Evolutionary conservation across 2,797 vertebrate species (phyloP).

Genomic region (Macropus fuliginosus): DNA sequence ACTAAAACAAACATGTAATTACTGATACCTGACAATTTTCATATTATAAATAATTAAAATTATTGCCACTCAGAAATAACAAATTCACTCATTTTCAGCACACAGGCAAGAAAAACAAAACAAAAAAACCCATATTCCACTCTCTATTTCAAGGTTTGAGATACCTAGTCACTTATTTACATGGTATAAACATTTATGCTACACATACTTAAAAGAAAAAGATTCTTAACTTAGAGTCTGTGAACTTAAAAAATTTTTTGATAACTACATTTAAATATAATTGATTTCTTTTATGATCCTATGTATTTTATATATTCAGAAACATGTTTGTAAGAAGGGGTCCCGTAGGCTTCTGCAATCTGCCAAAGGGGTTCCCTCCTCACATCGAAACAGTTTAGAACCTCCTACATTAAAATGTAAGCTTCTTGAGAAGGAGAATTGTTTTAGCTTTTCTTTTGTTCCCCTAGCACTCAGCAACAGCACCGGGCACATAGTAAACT

Average conservation of each 20-base stretch:
- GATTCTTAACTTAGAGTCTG: not conserved
- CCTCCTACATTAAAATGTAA: not conserved
- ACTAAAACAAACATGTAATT: conserved; percentile 43
- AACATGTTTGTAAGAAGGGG: not conserved
- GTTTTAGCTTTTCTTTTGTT: not conserved
- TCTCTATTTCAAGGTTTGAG: conserved; percentile 27
- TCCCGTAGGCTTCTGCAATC: not conserved
- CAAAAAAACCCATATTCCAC: not conserved
- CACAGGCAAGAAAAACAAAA: not conserved
- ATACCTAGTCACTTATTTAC: conserved; percentile 6
- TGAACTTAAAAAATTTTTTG: not conserved
- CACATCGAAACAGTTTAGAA: not conserved
- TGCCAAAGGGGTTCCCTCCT: not conserved
- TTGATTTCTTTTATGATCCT: not conserved
- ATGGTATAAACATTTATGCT: not conserved
- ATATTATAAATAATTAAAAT: conserved; percentile 58
- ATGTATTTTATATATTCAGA: not conserved
- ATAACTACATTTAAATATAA: not conserved
- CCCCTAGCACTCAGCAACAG: too few species aligned
- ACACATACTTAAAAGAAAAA: not conserved
- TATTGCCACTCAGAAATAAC: conserved; percentile 73
- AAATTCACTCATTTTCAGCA: conserved; percentile 50
- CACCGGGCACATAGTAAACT: not conserved
- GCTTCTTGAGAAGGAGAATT: not conserved
- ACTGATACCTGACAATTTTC: conserved; percentile 68